Evolutionary conservation across 2,888 invertebrate genomes (phyloP), one percentile per base, ranked within the genome.

Genomic region (Andrena minutula): DNA sequence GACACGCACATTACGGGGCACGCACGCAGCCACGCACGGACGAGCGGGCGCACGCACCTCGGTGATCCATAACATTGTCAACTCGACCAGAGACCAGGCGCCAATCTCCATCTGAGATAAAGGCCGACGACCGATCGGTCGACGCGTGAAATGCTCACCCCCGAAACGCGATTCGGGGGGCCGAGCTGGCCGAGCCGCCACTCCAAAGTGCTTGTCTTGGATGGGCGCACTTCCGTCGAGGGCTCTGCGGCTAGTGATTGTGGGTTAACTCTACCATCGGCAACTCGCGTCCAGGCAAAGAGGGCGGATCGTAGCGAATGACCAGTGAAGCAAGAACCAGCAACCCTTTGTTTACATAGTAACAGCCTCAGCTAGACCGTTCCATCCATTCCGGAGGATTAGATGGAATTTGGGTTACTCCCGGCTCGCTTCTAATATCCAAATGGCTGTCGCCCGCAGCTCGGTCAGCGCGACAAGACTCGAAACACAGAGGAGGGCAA

Each of bases 1-100:
- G 56, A 1, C 56, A 56, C 56, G 56, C 56, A 56, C 56, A 26
- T 56, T 56, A 8, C 0, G 7, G 16, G n/a, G 49, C 76, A 85
- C 82, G 79, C 84, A 84, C 81, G 41, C 74, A 56, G 58, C 72
- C 75, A 69, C 75, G 64, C 77, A 76, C 61, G 63, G 7, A 69
- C 77, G 64, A 69, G 73, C 61, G 63, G 7, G 28, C 69, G 75
- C 78, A 83, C 82, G 88, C 90, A 90, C 91, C 83, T 77, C 61
- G 89, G 91, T 92, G 91, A 93, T 93, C 92, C 93, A 93, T 92
- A 92, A 92, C 87, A 86, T 83, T 91, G 91, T 92, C 92, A 91
- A 89, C 86, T 81, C 86, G 82, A 86, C 87, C 88, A 71, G 51
- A 86, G 12, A 16, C 87, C 84, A 71, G 51, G 86, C 85, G 80